A percentile compares a stretch with the other conserved stretches of the same genome.
Conservation (phyloP, 2,888 invertebrate genomes). For the Apotomis betuletana region DNA sequence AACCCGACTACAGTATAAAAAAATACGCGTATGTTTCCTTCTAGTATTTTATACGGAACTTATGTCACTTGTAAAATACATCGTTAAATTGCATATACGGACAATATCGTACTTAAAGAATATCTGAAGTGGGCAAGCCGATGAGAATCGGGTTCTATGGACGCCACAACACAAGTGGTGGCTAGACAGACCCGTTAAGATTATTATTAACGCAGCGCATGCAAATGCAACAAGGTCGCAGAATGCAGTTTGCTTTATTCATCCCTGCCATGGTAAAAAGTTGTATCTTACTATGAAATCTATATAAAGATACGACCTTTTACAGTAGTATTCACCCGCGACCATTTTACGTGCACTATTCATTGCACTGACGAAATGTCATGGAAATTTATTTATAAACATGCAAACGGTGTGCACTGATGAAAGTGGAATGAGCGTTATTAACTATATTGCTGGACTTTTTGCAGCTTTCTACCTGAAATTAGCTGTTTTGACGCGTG, state of each 20-base stretch:
- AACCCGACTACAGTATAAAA: too few relatives aligned
- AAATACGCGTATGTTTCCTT: too few relatives aligned
- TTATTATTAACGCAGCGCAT: slow-evolving; percentile 24
- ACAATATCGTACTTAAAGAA: too few relatives aligned
- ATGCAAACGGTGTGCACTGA: slow-evolving; percentile 17
- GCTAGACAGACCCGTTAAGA: slow-evolving; percentile 24
- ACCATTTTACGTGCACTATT: slow-evolving; percentile 29
- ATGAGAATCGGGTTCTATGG: not conserved
- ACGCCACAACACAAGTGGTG: slow-evolving; percentile 27
- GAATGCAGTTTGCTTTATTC: slow-evolving; percentile 34
- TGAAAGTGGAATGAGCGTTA: slow-evolving; percentile 11
- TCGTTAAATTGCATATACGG: too few relatives aligned
- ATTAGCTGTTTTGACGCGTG: not conserved
- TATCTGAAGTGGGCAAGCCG: too few relatives aligned
- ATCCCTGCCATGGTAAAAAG: too few relatives aligned
- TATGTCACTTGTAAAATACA: too few relatives aligned
- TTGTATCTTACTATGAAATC: too few relatives aligned
- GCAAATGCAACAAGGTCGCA: slow-evolving; percentile 37
- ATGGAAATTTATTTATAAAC: slow-evolving; percentile 36
- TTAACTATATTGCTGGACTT: not conserved
- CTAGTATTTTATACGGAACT: too few relatives aligned
- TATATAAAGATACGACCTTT: too few relatives aligned
- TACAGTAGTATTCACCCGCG: slow-evolving; percentile 17
- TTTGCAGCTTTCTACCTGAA: not conserved
- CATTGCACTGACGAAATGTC: slow-evolving; percentile 32